Percentiles rank a stretch among this genome's conserved stretches.
These are phyloP conservation scores for Trileptium ribeirensis DNA, from an alignment of 2,888 invertebrate genomes.

Conservation along the genomic window DNA sequence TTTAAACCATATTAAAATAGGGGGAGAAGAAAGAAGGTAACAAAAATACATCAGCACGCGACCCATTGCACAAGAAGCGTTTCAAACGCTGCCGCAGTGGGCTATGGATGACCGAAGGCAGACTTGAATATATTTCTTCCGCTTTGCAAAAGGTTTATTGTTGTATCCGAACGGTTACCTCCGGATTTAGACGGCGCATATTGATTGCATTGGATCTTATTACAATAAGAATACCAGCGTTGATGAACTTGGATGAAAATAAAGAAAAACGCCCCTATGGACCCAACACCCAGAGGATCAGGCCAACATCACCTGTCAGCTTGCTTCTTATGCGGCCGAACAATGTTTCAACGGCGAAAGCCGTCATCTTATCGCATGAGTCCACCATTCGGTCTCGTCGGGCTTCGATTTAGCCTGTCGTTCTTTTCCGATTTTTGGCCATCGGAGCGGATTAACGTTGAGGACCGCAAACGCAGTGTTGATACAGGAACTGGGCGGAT, in stretches of 20 bases:
- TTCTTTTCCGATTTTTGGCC: background rate
- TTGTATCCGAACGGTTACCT: conserved; percentile 75
- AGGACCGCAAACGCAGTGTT: background rate
- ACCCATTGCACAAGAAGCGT: conserved; percentile 71
- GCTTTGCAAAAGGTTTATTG: conserved; percentile 79
- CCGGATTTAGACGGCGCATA: conserved; percentile 86
- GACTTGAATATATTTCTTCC: conserved; percentile 72
- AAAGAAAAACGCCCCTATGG: conserved; percentile 85
- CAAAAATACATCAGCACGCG: conserved; percentile 69
- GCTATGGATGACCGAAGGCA: conserved; percentile 60
- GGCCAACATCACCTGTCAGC: conserved; percentile 88
- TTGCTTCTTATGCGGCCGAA: conserved; percentile 90
- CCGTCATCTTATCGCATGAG: too few relatives aligned
- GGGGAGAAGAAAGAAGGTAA: too few relatives aligned
- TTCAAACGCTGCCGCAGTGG: conserved; percentile 68
- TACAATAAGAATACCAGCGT: conserved; percentile 89
- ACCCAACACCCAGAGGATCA: conserved; percentile 84
- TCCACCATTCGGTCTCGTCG: too few relatives aligned
- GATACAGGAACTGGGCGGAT: background rate
- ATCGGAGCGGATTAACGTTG: background rate
- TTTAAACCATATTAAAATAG: too few relatives aligned
- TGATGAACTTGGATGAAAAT: conserved; percentile 87
- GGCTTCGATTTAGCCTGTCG: too few relatives aligned
- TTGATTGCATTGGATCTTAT: conserved; percentile 81
- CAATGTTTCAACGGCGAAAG: conserved; percentile 17